phyloP scores from a whole-genome alignment of 2,797 vertebrate species.

The Buphagus erythrorhynchus region DNA sequence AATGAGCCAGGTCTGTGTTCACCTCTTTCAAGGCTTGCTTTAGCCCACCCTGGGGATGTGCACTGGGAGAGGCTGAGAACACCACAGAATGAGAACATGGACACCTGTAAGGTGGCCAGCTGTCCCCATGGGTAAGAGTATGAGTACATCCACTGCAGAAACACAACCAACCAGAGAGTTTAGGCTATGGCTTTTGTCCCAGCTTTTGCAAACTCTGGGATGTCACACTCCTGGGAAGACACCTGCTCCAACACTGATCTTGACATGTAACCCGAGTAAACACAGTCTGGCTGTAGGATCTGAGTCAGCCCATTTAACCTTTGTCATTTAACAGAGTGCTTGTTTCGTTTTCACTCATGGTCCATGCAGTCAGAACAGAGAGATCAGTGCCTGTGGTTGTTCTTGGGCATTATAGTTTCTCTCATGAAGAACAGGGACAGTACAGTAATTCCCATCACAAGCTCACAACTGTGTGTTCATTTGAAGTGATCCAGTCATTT shows the following conservation, averaged over 20 bases:
- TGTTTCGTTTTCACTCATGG: not conserved
- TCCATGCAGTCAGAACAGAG: not conserved
- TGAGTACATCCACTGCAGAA: not conserved
- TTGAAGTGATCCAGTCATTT: not conserved
- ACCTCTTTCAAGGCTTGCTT: not conserved
- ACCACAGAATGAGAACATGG: not conserved
- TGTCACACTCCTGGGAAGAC: not conserved
- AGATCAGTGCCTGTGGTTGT: not conserved
- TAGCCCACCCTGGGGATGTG: not conserved
- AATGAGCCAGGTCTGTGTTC: not conserved
- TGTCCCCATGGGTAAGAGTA: fast-evolving
- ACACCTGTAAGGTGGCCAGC: fast-evolving
- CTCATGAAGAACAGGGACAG: not conserved
- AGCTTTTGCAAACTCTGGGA: not conserved
- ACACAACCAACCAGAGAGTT: not conserved
- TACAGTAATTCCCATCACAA: not conserved
- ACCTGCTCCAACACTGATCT: not conserved
- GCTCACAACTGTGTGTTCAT: not conserved
- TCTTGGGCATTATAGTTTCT: not conserved
- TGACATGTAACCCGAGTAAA: not conserved
- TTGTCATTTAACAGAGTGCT: not conserved
- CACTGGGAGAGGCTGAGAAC: not conserved
- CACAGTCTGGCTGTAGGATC: not conserved
- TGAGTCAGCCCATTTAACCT: not conserved
- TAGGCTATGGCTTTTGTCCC: not conserved